A percentile compares a stretch with the other conserved stretches of the same genome.
These are phyloP conservation scores for Monochamus alternatus DNA, from an alignment of 2,888 invertebrate species.

Conservation along the genomic window DNA sequence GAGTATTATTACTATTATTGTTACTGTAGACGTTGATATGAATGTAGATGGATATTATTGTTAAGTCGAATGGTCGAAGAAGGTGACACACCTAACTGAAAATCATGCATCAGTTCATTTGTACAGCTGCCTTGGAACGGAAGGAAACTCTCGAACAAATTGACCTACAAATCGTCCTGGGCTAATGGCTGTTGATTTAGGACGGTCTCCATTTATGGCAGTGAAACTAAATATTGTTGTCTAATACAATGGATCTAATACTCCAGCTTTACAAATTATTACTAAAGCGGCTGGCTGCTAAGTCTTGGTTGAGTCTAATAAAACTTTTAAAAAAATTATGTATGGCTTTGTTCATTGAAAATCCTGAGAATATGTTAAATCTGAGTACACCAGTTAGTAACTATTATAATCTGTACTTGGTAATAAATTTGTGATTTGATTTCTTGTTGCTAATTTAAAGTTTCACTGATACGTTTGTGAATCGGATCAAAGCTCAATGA, in stretches of 20 bases:
- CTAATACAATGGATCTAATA: neutral
- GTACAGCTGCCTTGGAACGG: conserved; percentile 27
- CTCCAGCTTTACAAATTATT: neutral
- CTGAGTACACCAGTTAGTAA: too few relatives aligned
- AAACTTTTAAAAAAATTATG: neutral
- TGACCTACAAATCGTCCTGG: conserved; percentile 19
- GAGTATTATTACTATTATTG: conserved; percentile 36
- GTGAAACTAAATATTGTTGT: conserved; percentile 3
- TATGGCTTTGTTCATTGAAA: neutral
- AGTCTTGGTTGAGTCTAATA: neutral
- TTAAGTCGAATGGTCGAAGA: conserved; percentile 43
- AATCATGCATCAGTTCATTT: conserved; percentile 3
- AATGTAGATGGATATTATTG: conserved; percentile 39
- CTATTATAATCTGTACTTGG: too few relatives aligned
- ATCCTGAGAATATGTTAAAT: too few relatives aligned
- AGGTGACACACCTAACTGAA: conserved; percentile 39
- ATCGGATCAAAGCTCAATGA: too few relatives aligned
- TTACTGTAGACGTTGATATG: conserved; percentile 37
- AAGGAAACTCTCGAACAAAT: conserved; percentile 26
- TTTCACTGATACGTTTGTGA: too few relatives aligned
- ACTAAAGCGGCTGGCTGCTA: neutral
- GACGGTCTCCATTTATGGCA: conserved; percentile 34
- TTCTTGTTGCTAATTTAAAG: too few relatives aligned
- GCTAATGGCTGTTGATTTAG: conserved; percentile 9
- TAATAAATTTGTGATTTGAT: too few relatives aligned